Evolutionary conservation across 1,140 invertebrate genomes (phyloP).

Genomic region (Lepidurus packardi): DNA sequence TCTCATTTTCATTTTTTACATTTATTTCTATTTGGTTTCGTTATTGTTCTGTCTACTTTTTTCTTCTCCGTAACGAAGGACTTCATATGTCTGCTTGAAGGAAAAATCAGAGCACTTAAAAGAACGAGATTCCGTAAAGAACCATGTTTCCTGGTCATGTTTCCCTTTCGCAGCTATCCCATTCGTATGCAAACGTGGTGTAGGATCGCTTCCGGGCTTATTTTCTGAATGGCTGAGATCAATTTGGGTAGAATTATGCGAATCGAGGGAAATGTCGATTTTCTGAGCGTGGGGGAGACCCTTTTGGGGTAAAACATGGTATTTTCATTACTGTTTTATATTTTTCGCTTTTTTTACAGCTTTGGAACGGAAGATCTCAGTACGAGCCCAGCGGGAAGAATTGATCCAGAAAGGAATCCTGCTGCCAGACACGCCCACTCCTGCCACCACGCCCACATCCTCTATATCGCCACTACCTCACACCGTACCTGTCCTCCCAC

Average conservation of each 20-base stretch:
- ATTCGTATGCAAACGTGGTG: background rate
- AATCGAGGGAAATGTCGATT: background rate
- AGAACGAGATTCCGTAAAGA: too few species aligned
- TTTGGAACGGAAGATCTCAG: slow-evolving; percentile 94
- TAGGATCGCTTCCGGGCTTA: background rate
- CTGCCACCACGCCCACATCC: slow-evolving; percentile 33
- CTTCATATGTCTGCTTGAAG: too few species aligned
- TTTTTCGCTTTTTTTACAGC: slow-evolving; percentile 56
- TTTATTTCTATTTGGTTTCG: too few species aligned
- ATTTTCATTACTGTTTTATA: background rate
- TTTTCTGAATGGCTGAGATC: background rate
- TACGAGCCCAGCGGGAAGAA: slow-evolving; percentile 92
- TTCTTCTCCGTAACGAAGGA: too few species aligned
- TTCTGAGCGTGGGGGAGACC: background rate
- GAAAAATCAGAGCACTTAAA: too few species aligned
- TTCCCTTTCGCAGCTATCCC: background rate
- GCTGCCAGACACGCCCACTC: slow-evolving; percentile 73
- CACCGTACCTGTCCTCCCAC: slow-evolving; percentile 35
- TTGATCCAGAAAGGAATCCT: slow-evolving; percentile 94
- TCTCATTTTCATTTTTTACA: too few species aligned
- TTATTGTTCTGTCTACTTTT: too few species aligned
- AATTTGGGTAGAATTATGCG: background rate
- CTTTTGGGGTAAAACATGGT: slow-evolving; percentile 3
- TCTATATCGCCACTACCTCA: slow-evolving; percentile 22
- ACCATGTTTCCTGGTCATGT: background rate